A percentile compares a stretch with the other conserved stretches of the same genome.
Evolutionary conservation across 37 sponge, comb jelly and placozoan species (phyloP).

Genomic region (Agelas oroides): DNA sequence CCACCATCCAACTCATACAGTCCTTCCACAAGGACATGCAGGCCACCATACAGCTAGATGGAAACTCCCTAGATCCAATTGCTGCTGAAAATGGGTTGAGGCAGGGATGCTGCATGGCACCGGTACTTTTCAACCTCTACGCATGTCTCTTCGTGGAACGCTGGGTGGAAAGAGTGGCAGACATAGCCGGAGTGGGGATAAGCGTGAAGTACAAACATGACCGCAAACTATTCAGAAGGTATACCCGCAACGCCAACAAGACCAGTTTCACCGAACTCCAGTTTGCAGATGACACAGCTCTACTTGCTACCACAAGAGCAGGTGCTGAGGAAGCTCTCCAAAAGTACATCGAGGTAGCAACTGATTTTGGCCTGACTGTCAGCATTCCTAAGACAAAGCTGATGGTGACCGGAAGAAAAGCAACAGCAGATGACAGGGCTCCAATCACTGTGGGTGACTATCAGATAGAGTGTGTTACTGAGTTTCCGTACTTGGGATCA

Average conservation of each 20-base stretch:
- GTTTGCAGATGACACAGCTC: conserved; percentile 21
- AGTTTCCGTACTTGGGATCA: too few relatives aligned
- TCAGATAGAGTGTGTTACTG: too few relatives aligned
- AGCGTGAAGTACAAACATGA: background rate
- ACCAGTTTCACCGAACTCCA: background rate
- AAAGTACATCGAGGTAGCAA: conserved; percentile 3
- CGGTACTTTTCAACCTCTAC: conserved; percentile 18
- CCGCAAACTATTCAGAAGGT: background rate
- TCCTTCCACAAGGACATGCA: conserved; percentile 22
- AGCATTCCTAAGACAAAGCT: background rate
- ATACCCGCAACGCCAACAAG: background rate
- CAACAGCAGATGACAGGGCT: background rate
- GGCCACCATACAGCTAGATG: background rate
- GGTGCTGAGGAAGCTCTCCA: conserved; percentile 20
- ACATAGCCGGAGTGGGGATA: background rate
- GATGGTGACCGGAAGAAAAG: background rate
- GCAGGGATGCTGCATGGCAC: too few relatives aligned
- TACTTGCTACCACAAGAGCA: conserved; percentile 4
- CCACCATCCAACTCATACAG: background rate
- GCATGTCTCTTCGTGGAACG: conserved; percentile 8
- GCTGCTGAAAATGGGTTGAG: too few relatives aligned
- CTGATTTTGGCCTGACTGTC: conserved; percentile 4
- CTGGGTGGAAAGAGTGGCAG: conserved; percentile 1
- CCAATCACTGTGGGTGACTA: too few relatives aligned
- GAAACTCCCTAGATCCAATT: background rate